A percentile compares a stretch with the other conserved stretches of the same genome.
Evolutionary conservation across 1,140 invertebrate species (phyloP).

Genomic region (Eubasilissa regina): DNA sequence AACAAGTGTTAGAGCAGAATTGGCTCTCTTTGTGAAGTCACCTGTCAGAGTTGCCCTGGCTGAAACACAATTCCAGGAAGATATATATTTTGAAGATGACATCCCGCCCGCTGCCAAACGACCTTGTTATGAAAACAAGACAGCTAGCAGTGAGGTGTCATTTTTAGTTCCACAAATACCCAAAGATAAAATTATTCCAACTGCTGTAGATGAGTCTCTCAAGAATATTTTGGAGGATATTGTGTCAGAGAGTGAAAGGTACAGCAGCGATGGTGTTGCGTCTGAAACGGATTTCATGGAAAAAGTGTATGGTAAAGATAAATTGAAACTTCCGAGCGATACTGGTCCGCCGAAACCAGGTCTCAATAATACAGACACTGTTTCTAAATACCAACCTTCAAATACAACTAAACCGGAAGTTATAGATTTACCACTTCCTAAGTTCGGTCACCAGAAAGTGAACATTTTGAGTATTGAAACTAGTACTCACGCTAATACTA

Average conservation of each 20-base stretch:
- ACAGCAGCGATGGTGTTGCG: constrained; percentile 48
- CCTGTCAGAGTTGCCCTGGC: constrained; percentile 15
- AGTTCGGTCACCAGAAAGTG: constrained; percentile 13
- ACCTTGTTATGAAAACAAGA: background rate
- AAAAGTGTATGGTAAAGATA: constrained; percentile 30
- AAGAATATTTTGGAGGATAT: constrained; percentile 55
- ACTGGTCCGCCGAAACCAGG: background rate
- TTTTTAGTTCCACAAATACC: constrained; percentile 51
- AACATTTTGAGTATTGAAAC: background rate
- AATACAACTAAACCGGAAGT: background rate
- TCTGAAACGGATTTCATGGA: constrained; percentile 36
- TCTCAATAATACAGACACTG: background rate
- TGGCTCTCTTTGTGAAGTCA: constrained; percentile 21
- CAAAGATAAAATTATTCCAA: constrained; percentile 31
- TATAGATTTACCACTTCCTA: constrained; percentile 25
- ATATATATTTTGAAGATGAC: constrained; percentile 55
- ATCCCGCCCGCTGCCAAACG: constrained; percentile 6
- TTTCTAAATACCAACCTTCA: background rate
- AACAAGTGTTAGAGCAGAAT: constrained; percentile 24
- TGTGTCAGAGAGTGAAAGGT: constrained; percentile 55
- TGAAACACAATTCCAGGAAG: constrained; percentile 46
- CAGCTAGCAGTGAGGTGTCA: background rate
- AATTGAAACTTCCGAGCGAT: background rate
- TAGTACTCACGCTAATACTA: background rate
- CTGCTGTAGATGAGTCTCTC: background rate